Evolutionary conservation across 2,888 invertebrate species (phyloP), one percentile per base, ranked within the genome.

Genomic region (Tetramorium bicarinatum): DNA sequence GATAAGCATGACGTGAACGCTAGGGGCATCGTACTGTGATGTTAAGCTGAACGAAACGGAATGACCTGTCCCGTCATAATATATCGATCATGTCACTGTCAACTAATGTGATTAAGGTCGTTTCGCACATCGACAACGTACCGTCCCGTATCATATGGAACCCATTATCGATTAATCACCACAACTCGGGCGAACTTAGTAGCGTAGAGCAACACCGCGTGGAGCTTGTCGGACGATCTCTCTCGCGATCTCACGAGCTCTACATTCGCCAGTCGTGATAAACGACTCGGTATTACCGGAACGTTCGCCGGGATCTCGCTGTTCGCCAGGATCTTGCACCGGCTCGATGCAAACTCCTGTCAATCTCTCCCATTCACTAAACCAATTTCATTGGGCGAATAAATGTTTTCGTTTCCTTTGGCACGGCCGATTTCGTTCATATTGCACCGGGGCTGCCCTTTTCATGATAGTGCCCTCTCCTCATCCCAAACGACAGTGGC

Each of bases 151-250:
- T 71, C 71, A 71, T 59, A 59, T 59, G 72, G 21, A 72, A 7
- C 25, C 74, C 52, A 64, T 84, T 88, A 88, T 89, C 87, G 88
- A 88, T 88, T 89, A 88, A 88, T 88, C 89, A 85, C 66, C 52
- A 61, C 9, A 80, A 84, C 87, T 84, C 82, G 25, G 11, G 44
- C 21, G 44, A 89, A 89, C 87, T 89, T 85, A 49, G 72, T 52
- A 34, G 62, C 72, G 41, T 44, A 47, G 61, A 64, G 56, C 34
- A 88, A 88, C 87, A 87, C 87, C 74, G 61, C 76, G 47, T 54
- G 52, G 79, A 49, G 79, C 66, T 76, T 52, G 74, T 47, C 75
- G 15, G 62, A 74, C 80, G 75, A 74, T 77, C 75, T 69, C 64
- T 77, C 75, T 69, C 64, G 77, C 56, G 80, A 66, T 62, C 71